phyloP scores from a whole-genome alignment of 2,113 vertebrate species.

The Calidris pugnax region DNA sequence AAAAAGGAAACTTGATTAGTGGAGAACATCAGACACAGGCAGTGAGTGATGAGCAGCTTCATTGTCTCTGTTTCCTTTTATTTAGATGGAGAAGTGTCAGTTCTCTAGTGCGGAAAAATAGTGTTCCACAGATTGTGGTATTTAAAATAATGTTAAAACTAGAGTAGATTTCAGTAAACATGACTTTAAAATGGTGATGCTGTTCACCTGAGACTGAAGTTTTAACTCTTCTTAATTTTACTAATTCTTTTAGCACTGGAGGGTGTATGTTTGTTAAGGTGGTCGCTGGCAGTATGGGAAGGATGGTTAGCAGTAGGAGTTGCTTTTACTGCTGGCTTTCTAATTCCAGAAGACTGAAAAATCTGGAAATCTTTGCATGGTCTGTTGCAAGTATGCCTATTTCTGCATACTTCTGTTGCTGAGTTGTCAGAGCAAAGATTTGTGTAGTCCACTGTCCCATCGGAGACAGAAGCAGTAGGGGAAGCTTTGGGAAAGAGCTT shows the following conservation, averaged over 20 bases:
- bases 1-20: not conserved
- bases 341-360: not conserved
- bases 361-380: not conserved
- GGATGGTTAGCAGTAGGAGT: accelerated
- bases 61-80: not conserved
- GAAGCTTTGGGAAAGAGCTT: not conserved
- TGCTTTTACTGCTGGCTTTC: not conserved
- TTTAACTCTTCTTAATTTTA: not conserved
- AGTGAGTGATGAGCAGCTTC: not conserved
- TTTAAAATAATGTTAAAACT: not conserved
- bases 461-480: not conserved
- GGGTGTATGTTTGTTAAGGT: not conserved
- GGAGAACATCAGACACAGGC: not conserved
- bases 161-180: not conserved
- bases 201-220: not conserved
- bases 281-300: not conserved
- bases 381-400: not conserved
- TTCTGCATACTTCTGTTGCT: not conserved
- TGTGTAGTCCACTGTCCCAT: not conserved
- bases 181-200: not conserved
- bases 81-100: not conserved
- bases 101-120: not conserved
- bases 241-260: not conserved
- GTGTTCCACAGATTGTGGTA: accelerated
- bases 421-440: not conserved